Percentiles rank a stretch among this genome's conserved stretches.
Conservation (phyloP, 2,888 invertebrate genomes). For the Aporophyla nigra region DNA sequence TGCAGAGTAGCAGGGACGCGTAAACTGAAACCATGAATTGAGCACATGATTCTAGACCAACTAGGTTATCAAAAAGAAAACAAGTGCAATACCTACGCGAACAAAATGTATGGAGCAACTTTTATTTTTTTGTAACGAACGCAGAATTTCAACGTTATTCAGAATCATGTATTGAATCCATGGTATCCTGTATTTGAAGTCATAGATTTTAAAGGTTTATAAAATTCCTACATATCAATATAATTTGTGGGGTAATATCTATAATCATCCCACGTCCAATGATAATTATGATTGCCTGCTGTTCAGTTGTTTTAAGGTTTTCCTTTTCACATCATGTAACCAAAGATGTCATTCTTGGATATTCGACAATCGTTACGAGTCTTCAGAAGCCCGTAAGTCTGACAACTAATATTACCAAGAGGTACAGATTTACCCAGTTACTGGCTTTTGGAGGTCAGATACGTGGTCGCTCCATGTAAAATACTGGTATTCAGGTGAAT, state of each 20-base stretch:
- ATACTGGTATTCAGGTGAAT: not conserved
- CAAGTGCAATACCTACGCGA: too few species aligned
- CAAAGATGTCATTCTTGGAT: not conserved
- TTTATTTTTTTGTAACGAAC: too few species aligned
- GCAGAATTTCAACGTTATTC: too few species aligned
- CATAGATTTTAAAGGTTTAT: not conserved
- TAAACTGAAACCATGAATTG: too few species aligned
- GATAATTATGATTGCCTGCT: not conserved
- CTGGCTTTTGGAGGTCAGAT: not conserved
- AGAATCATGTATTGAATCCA: too few species aligned
- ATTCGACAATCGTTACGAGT: not conserved
- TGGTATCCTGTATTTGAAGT: not conserved
- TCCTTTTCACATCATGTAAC: not conserved
- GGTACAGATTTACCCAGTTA: not conserved
- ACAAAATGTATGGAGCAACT: too few species aligned
- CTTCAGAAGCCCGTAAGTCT: not conserved
- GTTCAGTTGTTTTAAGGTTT: not conserved
- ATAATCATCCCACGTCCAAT: not conserved
- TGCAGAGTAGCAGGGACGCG: too few species aligned
- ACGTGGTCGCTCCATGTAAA: not conserved
- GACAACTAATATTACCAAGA: not conserved
- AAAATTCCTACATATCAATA: not conserved
- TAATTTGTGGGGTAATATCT: not conserved
- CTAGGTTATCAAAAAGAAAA: too few species aligned
- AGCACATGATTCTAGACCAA: too few species aligned